Conservation (phyloP, 2,797 vertebrate species). For the Diplodus puntazzo region DNA sequence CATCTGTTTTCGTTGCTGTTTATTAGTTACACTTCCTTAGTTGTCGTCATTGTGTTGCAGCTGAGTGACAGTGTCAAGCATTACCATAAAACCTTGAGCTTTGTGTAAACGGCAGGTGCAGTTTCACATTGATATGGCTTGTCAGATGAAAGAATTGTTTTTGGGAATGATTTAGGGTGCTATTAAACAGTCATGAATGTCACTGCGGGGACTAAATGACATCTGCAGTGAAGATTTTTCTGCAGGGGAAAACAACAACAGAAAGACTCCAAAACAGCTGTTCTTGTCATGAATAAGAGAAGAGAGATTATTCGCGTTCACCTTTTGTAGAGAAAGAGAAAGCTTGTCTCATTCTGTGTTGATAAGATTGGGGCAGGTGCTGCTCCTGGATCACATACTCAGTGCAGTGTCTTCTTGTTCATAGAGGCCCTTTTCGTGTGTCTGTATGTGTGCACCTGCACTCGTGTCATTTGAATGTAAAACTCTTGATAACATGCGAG, state of each 20-base stretch:
- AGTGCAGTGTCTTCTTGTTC: slow-evolving; percentile 15
- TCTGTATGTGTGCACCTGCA: slow-evolving; percentile 9
- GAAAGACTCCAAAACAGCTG: slow-evolving; percentile 33
- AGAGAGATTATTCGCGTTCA: slow-evolving; percentile 18
- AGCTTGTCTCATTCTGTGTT: slow-evolving; percentile 34
- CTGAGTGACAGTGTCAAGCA: slow-evolving; percentile 11
- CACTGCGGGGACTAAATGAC: slow-evolving; percentile 47
- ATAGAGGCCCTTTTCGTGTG: slow-evolving; percentile 8
- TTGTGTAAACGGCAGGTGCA: slow-evolving; percentile 39
- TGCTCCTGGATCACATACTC: slow-evolving; percentile 30
- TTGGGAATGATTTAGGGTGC: slow-evolving; percentile 58
- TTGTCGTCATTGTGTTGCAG: slow-evolving; percentile 14
- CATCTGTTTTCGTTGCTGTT: slow-evolving; percentile 11
- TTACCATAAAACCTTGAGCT: slow-evolving; percentile 33
- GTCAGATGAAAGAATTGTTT: slow-evolving; percentile 52
- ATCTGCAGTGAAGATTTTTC: slow-evolving; percentile 54
- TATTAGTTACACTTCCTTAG: slow-evolving; percentile 12
- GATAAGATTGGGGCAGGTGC: slow-evolving; percentile 43
- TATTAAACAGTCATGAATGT: slow-evolving; percentile 61
- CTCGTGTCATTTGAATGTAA: slow-evolving; percentile 36
- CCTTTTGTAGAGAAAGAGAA: not conserved
- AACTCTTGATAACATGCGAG: slow-evolving; percentile 36
- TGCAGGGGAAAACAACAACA: slow-evolving; percentile 57
- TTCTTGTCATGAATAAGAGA: slow-evolving; percentile 47
- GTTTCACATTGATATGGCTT: slow-evolving; percentile 26